phyloP scores from a whole-genome alignment of 2,113 vertebrate species.

The Pollimyrus isidori region DNA sequence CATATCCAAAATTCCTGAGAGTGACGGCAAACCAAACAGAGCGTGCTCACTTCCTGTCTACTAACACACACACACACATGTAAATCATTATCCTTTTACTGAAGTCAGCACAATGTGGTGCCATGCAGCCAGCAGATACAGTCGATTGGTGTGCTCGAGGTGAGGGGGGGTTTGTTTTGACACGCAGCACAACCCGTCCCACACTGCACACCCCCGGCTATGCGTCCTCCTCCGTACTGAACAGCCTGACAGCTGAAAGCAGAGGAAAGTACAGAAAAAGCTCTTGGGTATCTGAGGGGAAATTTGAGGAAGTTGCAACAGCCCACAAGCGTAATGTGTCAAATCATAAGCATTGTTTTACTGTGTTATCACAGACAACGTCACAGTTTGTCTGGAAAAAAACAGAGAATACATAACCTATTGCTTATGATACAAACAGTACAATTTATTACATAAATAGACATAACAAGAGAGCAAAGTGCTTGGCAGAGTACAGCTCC shows the following conservation, averaged over 20 bases:
- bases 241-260: not conserved
- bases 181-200: not conserved
- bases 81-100: not conserved
- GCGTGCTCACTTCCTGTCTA: not conserved
- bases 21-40: not conserved
- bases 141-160: not conserved
- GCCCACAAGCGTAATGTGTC: not conserved
- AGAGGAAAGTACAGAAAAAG: slow-evolving; percentile 6
- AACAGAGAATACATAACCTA: not conserved
- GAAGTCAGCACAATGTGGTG: not conserved
- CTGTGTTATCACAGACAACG: not conserved
- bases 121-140: not conserved
- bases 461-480: not conserved
- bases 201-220: not conserved
- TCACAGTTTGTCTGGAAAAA: slow-evolving; percentile 1
- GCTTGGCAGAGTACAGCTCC: not conserved
- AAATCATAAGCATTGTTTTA: not conserved
- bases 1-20: not conserved
- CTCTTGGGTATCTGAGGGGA: not conserved
- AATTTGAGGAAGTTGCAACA: not conserved
- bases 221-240: not conserved
- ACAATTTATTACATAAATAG: not conserved
- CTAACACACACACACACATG: not conserved
- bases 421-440: not conserved
- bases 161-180: not conserved